Conservation (phyloP, 1,140 invertebrate genomes). For the Phortica variegata region DNA sequence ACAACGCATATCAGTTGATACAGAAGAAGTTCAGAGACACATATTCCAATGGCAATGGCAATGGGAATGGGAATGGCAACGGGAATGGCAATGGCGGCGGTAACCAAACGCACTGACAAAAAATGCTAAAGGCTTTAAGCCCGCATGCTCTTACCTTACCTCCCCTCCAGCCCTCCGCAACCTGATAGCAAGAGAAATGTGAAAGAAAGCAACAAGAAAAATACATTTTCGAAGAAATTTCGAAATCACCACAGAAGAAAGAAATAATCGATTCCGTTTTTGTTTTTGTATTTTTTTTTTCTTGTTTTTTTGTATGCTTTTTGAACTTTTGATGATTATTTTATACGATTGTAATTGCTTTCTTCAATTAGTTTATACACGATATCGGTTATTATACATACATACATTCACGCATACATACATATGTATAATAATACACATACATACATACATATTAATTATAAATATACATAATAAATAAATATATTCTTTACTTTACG, state of each 20-base stretch:
- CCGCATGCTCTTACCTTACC: neutral
- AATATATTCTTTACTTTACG: slow-evolving; percentile 28
- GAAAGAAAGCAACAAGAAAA: neutral
- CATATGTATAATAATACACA: slow-evolving; percentile 34
- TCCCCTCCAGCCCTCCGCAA: slow-evolving; percentile 8
- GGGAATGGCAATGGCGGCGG: neutral
- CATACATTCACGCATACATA: slow-evolving; percentile 21
- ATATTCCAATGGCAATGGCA: slow-evolving; percentile 60
- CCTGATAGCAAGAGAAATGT: slow-evolving; percentile 13
- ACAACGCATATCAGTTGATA: slow-evolving; percentile 69
- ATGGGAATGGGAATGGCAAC: neutral
- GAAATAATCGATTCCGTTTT: too few relatives aligned
- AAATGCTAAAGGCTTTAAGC: slow-evolving; percentile 12
- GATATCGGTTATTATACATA: too few relatives aligned
- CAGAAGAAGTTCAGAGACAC: slow-evolving; percentile 70
- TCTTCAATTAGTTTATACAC: slow-evolving; percentile 37
- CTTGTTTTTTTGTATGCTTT: slow-evolving; percentile 27
- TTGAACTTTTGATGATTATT: slow-evolving; percentile 27
- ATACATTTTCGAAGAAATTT: too few relatives aligned
- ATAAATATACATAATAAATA: slow-evolving; percentile 19
- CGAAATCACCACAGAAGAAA: too few relatives aligned
- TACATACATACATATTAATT: slow-evolving; percentile 27
- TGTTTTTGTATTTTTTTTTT: too few relatives aligned
- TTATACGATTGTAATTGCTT: slow-evolving; percentile 53
- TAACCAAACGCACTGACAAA: too few relatives aligned